Percentiles rank a stretch among this genome's conserved stretches.
phyloP scores from a whole-genome alignment of 2,888 invertebrate genomes.

The Brachylomia viminalis region DNA sequence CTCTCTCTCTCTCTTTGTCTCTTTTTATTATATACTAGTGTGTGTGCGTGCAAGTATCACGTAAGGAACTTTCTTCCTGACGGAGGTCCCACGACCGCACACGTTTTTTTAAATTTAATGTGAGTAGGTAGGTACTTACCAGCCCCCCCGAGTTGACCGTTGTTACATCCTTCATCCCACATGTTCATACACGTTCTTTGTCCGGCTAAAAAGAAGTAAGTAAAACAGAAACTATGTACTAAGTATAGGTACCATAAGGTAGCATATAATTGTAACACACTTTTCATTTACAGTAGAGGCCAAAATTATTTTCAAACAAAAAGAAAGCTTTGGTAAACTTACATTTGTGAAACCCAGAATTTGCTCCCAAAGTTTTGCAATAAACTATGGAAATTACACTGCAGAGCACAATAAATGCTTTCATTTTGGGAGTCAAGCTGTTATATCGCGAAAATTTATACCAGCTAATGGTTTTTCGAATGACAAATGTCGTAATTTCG shows the following conservation, averaged over 20 bases:
- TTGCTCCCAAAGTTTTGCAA: constrained; percentile 72
- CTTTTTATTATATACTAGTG: no score
- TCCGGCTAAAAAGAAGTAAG: constrained; percentile 44
- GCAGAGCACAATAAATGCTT: constrained; percentile 73
- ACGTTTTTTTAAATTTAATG: neutral
- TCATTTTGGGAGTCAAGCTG: constrained; percentile 71
- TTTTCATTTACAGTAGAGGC: neutral
- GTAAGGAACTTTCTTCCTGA: neutral
- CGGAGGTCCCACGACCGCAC: neutral
- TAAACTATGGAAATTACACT: constrained; percentile 74
- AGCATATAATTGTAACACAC: neutral
- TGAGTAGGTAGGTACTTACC: constrained; percentile 70
- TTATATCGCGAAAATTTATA: constrained; percentile 61
- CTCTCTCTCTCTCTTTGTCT: no score
- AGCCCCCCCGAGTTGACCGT: constrained; percentile 86
- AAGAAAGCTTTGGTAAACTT: constrained; percentile 43
- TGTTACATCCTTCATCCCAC: constrained; percentile 90
- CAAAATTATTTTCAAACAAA: constrained; percentile 28
- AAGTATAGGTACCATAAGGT: neutral
- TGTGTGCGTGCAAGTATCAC: no score
- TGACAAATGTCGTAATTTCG: constrained; percentile 58
- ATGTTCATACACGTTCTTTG: constrained; percentile 75
- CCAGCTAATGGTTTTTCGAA: constrained; percentile 60
- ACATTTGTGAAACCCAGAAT: constrained; percentile 64
- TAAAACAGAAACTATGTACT: neutral